phyloP scores from a whole-genome alignment of 2,888 invertebrate species.

The Cantharis flavilabris region DNA sequence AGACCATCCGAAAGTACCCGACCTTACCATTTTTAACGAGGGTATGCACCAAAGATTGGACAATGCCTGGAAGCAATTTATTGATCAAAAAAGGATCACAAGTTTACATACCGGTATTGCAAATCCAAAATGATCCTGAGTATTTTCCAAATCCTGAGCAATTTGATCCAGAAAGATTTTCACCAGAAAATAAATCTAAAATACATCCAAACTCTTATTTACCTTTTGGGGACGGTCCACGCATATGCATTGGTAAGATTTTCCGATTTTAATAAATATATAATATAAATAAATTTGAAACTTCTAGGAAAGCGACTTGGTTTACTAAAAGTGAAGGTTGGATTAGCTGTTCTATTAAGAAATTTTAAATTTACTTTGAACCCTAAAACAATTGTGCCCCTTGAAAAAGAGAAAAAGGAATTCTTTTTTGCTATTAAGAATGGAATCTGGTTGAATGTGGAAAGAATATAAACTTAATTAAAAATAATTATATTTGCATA shows the following conservation, averaged over 20 bases:
- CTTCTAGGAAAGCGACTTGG: not conserved
- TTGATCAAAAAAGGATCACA: no score
- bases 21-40: no score
- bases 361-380: not conserved
- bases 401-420: not conserved
- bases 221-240: conserved; percentile 62
- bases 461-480: not conserved
- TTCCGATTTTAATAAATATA: not conserved
- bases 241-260: conserved; percentile 60
- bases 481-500: no score
- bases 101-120: no score
- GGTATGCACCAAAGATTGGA: no score
- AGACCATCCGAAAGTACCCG: no score
- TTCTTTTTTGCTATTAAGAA: not conserved
- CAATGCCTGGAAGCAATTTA: no score
- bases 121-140: no score
- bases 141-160: no score
- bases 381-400: not conserved
- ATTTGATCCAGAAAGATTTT: no score
- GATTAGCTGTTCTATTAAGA: not conserved
- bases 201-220: no score
- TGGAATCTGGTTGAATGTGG: not conserved
- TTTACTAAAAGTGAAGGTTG: not conserved
- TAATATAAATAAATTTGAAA: not conserved
- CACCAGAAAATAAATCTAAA: no score